Percentiles rank a stretch among this genome's conserved stretches.
phyloP scores from a whole-genome alignment of 2,888 invertebrate species.

The Alsophila aescularia region DNA sequence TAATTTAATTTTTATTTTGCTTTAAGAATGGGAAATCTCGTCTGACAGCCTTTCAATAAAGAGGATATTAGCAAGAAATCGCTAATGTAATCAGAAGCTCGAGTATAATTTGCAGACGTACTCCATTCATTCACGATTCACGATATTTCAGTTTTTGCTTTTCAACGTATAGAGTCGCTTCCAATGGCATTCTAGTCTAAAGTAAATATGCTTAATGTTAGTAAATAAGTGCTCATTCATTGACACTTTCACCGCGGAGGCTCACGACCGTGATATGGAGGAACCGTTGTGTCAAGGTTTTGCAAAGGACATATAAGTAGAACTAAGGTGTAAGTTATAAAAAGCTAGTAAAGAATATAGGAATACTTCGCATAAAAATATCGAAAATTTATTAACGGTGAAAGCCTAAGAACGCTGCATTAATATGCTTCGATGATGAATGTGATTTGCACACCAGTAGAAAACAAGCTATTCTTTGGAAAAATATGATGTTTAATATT shows the following conservation, averaged over 20 bases:
- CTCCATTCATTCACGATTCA: background rate
- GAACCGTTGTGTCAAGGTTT: constrained; percentile 7
- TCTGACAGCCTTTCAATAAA: too few species aligned
- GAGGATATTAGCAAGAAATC: too few species aligned
- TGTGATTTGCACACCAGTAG: too few species aligned
- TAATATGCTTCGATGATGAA: too few species aligned
- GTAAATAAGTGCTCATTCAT: constrained; percentile 11
- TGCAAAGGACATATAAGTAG: background rate
- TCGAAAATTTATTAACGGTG: too few species aligned
- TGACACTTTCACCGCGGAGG: background rate
- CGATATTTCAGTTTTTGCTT: constrained; percentile 14
- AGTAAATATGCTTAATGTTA: constrained; percentile 8
- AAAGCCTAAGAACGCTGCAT: too few species aligned
- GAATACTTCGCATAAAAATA: too few species aligned
- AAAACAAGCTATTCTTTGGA: too few species aligned
- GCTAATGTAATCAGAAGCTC: background rate
- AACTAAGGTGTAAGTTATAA: background rate
- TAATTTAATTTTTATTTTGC: too few species aligned
- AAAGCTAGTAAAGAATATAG: too few species aligned
- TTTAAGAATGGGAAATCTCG: too few species aligned
- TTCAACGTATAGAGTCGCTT: constrained; percentile 1
- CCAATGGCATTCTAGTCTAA: constrained; percentile 20
- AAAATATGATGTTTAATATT: too few species aligned
- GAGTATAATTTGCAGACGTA: background rate
- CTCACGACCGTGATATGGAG: background rate